phyloP scores from a whole-genome alignment of 2,888 invertebrate genomes.

The Protonemura montana region DNA sequence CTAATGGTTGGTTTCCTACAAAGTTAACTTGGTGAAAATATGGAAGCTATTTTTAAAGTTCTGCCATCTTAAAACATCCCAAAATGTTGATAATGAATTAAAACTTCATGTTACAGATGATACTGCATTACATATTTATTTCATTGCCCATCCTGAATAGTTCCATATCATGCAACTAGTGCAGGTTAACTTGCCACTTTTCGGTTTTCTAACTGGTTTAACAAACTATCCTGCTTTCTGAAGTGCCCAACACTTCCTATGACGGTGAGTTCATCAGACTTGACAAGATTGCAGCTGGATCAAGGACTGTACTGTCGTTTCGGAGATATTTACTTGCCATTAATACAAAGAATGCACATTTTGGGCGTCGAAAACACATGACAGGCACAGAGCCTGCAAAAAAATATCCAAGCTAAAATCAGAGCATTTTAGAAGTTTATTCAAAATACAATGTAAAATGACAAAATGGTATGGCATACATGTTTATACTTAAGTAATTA shows the following conservation, averaged over 20 bases:
- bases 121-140: neutral
- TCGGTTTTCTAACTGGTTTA: too few species aligned
- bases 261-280: too few species aligned
- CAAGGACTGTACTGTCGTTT: too few species aligned
- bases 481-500: slow-evolving; percentile 43
- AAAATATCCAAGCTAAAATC: slow-evolving; percentile 33
- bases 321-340: too few species aligned
- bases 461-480: slow-evolving; percentile 49
- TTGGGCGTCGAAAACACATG: too few species aligned
- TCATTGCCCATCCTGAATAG: neutral
- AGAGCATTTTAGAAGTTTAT: slow-evolving; percentile 50
- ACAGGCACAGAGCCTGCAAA: too few species aligned
- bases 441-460: slow-evolving; percentile 52
- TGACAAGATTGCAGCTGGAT: too few species aligned
- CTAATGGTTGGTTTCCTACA: neutral
- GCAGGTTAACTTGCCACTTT: too few species aligned
- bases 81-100: neutral
- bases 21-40: neutral
- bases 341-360: too few species aligned
- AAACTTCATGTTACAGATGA: neutral
- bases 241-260: too few species aligned
- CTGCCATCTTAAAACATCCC: neutral
- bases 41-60: neutral
- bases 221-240: too few species aligned
- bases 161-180: neutral